phyloP scores from a whole-genome alignment of 2,888 invertebrate genomes.

The Ichneumoninae sp. region DNA sequence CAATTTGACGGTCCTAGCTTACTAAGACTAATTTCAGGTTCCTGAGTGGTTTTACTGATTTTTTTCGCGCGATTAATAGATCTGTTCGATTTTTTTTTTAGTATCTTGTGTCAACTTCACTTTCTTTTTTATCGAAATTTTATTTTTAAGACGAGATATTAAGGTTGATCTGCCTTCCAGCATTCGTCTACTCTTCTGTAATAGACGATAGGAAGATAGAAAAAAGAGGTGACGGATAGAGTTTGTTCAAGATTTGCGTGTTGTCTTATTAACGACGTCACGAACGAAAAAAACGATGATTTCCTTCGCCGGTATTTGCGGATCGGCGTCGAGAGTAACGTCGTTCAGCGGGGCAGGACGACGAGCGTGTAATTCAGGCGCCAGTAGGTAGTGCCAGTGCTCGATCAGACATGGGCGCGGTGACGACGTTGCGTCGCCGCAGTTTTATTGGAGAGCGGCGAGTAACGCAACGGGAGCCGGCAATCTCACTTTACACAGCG shows the following conservation, averaged over 20 bases:
- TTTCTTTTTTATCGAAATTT: neutral
- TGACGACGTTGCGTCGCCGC: conserved; percentile 47
- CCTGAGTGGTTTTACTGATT: too few species aligned
- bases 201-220: neutral
- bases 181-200: neutral
- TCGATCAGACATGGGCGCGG: conserved; percentile 51
- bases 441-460: conserved; percentile 61
- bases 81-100: too few species aligned
- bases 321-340: conserved; percentile 5
- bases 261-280: neutral
- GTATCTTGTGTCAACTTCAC: too few species aligned
- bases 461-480: conserved; percentile 48
- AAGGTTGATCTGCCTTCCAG: neutral
- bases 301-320: neutral
- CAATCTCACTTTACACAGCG: conserved; percentile 40
- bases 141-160: too few species aligned
- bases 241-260: neutral
- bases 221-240: neutral
- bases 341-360: neutral
- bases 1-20: too few species aligned
- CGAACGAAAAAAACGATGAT: conserved; percentile 9
- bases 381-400: conserved; percentile 43
- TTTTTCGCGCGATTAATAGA: too few species aligned
- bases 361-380: conserved; percentile 38
- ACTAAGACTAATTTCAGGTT: too few species aligned